Base-by-base conservation (phyloP, 2,797 vertebrate species). In the Cossypha heuglini region DNA sequence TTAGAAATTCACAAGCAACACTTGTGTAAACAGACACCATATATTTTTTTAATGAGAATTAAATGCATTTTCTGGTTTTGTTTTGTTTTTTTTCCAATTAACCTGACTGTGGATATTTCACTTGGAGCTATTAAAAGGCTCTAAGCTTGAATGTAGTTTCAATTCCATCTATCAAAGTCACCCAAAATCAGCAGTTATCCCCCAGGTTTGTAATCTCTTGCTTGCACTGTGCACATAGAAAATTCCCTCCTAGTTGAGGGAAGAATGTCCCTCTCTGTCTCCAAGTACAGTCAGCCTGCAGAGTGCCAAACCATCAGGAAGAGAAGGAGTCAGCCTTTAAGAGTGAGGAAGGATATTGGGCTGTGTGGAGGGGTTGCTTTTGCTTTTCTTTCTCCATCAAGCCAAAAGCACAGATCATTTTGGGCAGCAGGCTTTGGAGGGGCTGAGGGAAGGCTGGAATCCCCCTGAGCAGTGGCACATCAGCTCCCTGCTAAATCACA, bases 401-500 rank as follows among this genome's bases (percentile, higher is more conserved):
- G 51, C 35, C 62, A 49, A 29, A 55, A 81, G 54, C 61, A 69
- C 69, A 90, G 84, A 94, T 91, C 33, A n/a, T 74, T 82, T 74
- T 94, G 94, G 76, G 89, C 72, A 71, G 71, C 52, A 18, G 57
- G 40, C 52, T 87, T 40, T 77, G 54, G 45, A 74, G 28, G 6
- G 58, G 81, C 49, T 38, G 29, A 37, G 49, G 61, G 77, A 88
- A 66, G 55, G 61, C 76, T 91, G 62, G 78, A 76, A 64, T 33
- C 28, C 51, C 82, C 67, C 68, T 46, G 43, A 59, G 79, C 63
- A 68, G 21, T 55, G 81, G 61, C n/a, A 28, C 69, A 89, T 66
- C 90, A 93, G 25, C 80, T 85, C 58, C 45, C 77, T 94, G 85
- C 63, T 93, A 68, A 73, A 91, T 75, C 73, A 79, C 72, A 86